Base-by-base conservation (phyloP, 2,888 invertebrate species). In the Leptinotarsa peninsularis region DNA sequence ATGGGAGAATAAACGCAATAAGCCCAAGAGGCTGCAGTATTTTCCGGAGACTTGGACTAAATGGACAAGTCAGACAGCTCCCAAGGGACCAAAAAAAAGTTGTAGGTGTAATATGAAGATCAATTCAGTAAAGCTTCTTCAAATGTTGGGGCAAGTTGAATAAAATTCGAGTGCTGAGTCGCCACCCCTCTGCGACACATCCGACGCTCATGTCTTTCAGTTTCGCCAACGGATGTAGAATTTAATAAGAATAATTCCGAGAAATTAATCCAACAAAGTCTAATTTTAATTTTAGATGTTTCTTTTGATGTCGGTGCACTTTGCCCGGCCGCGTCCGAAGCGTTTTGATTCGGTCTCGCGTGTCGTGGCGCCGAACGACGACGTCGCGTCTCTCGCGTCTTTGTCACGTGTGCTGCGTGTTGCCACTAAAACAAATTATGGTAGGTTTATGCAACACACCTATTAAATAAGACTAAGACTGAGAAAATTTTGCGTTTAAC, bases 261-360 rank as follows among this genome's bases (percentile, higher is more conserved):
- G 88, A 88, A 88, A 88, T 88, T 88, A 88, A 88, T 88, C 86
- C 87, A 85, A 87, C 86, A 85, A 85, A 86, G 86, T 86, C 86
- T 83, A 85, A 85, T 85, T 87, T 86, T 88, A 88, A 87, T 86
- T 88, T 87, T 87, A 87, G 87, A 85, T 83, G 79, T 79, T 84
- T 85, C 87, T 86, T 87, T 87, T 87, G 87, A 88, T 87, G 86
- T 88, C 83, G 33, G 33, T 43, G 33, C 54, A 18, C 23, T 27
- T 27, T 14, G 54, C 13, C 14, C 56, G 54, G n/a, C 54, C 33
- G 33, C 69, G 69, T 18, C 49, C 58, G 50, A 54, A 56, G 33
- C 63, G 33, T 63, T 63, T 63, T 63, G 63, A 63, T 63, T 63
- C 63, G 63, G 63, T 63, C 63, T 63, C 7, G 63, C 17, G 63